Evolutionary conservation across 30 jellyfish, hydroid and myxozoan genomes (phyloP).

Genomic region (Cassiopea xamachana): DNA sequence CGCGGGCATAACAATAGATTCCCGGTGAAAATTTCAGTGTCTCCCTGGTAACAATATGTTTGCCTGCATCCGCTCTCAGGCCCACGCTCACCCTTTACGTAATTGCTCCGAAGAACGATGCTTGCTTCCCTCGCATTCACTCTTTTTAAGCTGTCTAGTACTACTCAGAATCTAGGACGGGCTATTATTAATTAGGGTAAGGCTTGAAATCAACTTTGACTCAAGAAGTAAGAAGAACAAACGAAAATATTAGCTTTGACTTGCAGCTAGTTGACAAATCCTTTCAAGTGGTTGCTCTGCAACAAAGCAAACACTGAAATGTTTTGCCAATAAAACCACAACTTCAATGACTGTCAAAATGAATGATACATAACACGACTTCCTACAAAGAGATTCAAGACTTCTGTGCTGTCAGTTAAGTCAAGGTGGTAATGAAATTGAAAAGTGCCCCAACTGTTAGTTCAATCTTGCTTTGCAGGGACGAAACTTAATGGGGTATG

Average conservation of each 20-base stretch:
- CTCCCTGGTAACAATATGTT: constrained; percentile 43
- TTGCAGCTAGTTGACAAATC: neutral
- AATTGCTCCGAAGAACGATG: neutral
- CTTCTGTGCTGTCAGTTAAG: too few relatives aligned
- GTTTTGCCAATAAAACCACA: neutral
- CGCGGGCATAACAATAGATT: constrained; percentile 63
- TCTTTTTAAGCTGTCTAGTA: too few relatives aligned
- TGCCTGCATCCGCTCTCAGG: neutral
- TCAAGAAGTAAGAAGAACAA: neutral
- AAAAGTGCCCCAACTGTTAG: too few relatives aligned
- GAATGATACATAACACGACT: neutral
- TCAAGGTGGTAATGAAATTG: too few relatives aligned
- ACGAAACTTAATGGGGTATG: too few relatives aligned
- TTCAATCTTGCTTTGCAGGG: too few relatives aligned
- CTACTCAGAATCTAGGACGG: too few relatives aligned
- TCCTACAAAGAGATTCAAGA: too few relatives aligned
- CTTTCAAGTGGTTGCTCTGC: constrained; percentile 21
- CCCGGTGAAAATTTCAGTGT: neutral
- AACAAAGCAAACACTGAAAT: neutral
- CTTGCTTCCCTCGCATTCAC: too few relatives aligned
- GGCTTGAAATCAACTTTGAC: too few relatives aligned
- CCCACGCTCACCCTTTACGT: constrained; percentile 26
- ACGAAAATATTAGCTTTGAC: neutral
- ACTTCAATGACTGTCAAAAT: neutral
- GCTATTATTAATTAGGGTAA: too few relatives aligned